Evolutionary conservation across 2,888 invertebrate genomes (phyloP).

Genomic region (Harpagoxenus sublaevis): DNA sequence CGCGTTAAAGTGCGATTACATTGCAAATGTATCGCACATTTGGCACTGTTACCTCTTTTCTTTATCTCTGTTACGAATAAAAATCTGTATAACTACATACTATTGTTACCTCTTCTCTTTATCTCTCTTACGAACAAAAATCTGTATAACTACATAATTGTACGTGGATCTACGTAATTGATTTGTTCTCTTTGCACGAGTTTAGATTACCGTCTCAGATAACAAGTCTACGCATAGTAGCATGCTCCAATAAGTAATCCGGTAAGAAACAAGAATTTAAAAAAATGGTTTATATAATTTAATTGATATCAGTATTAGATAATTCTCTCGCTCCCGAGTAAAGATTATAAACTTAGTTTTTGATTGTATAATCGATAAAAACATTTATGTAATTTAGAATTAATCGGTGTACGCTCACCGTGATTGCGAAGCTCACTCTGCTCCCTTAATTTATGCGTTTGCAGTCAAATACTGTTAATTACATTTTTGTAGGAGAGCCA

Average conservation of each 20-base stretch:
- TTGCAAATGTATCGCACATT: not conserved
- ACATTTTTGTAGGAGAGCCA: not conserved
- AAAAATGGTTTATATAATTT: conserved; percentile 24
- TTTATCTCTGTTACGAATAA: no score
- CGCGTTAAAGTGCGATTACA: not conserved
- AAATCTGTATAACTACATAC: not conserved
- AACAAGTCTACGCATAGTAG: not conserved
- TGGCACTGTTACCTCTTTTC: not conserved
- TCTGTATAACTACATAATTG: not conserved
- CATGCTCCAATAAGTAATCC: not conserved
- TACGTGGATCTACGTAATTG: not conserved
- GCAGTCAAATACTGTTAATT: not conserved
- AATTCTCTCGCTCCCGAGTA: not conserved
- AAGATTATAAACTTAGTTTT: not conserved
- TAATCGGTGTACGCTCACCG: not conserved
- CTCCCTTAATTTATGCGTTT: not conserved
- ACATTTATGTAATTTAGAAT: conserved; percentile 19
- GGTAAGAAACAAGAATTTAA: not conserved
- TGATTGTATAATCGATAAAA: conserved; percentile 29
- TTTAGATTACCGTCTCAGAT: conserved; percentile 5
- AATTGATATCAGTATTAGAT: conserved; percentile 11
- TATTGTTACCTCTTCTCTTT: not conserved
- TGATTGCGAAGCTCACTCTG: not conserved
- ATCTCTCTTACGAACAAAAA: not conserved
- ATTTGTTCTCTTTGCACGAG: not conserved